These are phyloP conservation scores for Schizothorax lantsangensis DNA, from an alignment of 2,797 vertebrate species.

Conservation along the genomic window DNA sequence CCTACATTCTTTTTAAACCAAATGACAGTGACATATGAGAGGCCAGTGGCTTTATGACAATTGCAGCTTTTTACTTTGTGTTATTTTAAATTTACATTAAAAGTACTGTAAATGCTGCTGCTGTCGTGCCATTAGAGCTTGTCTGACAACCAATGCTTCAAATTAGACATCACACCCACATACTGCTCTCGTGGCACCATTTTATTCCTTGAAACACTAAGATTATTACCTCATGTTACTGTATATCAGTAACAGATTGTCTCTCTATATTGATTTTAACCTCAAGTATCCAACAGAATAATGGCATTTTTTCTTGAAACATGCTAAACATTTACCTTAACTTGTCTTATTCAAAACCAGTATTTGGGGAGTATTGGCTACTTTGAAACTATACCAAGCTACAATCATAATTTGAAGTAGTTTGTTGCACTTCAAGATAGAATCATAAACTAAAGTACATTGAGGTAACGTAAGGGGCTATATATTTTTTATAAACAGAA, in stretches of 20 bases:
- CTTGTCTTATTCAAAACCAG: not conserved
- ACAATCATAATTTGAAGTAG: not conserved
- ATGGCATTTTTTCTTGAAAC: conserved; percentile 7
- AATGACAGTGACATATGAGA: conserved; percentile 21
- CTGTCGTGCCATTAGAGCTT: conserved; percentile 19
- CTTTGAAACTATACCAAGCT: not conserved
- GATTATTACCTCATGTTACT: conserved; percentile 13
- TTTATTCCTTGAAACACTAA: conserved; percentile 25
- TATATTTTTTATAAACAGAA: not conserved
- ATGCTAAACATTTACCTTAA: not conserved
- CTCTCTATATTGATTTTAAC: conserved; percentile 16
- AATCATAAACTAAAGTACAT: not conserved
- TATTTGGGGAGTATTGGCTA: not conserved
- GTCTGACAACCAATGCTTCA: conserved; percentile 30
- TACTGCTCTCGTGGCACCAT: not conserved
- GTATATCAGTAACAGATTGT: conserved; percentile 20
- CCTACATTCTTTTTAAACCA: conserved; percentile 24
- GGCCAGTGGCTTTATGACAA: conserved; percentile 20
- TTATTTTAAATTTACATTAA: conserved; percentile 43
- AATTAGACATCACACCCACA: conserved; percentile 31
- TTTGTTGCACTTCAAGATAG: not conserved
- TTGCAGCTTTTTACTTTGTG: conserved; percentile 19
- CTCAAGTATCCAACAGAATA: not conserved
- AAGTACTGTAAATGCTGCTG: conserved; percentile 10
- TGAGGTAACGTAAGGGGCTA: not conserved